phyloP scores from a whole-genome alignment of 2,888 invertebrate genomes.

The Aleiodes leptofemur region DNA sequence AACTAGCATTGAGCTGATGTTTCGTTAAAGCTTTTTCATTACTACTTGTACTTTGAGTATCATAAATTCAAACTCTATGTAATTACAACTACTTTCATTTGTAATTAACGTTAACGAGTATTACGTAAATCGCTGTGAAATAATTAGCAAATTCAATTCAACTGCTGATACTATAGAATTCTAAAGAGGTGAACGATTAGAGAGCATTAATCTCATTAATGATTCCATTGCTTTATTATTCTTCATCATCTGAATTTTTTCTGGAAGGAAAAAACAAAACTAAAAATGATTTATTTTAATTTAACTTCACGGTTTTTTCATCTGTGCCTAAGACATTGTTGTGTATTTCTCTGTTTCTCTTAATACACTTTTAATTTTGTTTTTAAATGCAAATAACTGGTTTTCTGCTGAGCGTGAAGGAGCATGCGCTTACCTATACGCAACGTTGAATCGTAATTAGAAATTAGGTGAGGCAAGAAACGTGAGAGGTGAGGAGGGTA shows the following conservation, averaged over 20 bases:
- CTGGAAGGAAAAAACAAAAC: too few species aligned
- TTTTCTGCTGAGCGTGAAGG: slow-evolving; percentile 14
- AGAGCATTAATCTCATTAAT: too few species aligned
- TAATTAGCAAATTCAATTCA: slow-evolving; percentile 55
- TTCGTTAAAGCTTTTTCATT: slow-evolving; percentile 1
- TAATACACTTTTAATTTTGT: slow-evolving; percentile 30
- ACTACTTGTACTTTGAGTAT: slow-evolving; percentile 1
- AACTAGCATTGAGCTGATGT: not conserved
- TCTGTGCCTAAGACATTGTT: not conserved
- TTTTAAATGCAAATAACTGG: slow-evolving; percentile 35
- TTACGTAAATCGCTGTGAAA: slow-evolving; percentile 56
- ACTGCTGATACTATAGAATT: not conserved
- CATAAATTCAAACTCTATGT: not conserved
- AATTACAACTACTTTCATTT: slow-evolving; percentile 25
- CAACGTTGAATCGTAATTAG: slow-evolving; percentile 52
- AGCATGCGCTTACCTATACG: slow-evolving; percentile 37
- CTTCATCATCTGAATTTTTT: too few species aligned
- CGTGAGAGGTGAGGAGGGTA: slow-evolving; percentile 44
- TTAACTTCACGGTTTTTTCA: not conserved
- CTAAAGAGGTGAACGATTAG: not conserved
- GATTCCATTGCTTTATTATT: too few species aligned
- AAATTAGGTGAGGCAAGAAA: slow-evolving; percentile 53
- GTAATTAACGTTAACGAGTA: slow-evolving; percentile 58
- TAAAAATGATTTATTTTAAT: too few species aligned
- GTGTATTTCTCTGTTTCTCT: slow-evolving; percentile 1